Base-by-base conservation (phyloP, 1,140 invertebrate genomes). In the Drosophila baimaii region DNA sequence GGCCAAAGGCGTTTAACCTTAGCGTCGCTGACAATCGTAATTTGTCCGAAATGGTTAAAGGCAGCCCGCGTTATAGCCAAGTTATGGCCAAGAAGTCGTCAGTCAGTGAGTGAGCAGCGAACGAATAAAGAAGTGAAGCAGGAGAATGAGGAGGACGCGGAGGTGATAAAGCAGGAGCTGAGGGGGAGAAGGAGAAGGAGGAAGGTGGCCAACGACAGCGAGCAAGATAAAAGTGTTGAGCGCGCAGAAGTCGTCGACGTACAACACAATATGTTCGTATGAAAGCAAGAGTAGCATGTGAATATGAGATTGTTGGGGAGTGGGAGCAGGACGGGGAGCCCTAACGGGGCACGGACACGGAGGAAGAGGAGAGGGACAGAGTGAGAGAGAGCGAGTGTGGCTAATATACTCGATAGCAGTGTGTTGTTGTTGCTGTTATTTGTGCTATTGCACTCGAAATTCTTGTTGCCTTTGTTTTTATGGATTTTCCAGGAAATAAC, bases 401-500 rank as follows among this genome's bases (percentile, higher is more conserved):
- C 76, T 86, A 86, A 86, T 86, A 88, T 79, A 83, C 79, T 77
- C 83, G 76, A 56, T 77, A 77, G 72, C 58, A 27, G 29, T 63
- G 70, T 68, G 73, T 69, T 76, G 73, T 69, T 76, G 59, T 51
- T 65, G 74, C 46, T 81, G 62, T 17, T 75, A 54, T 61, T 77
- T 72, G 41, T 85, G 81, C 81, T 85, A 81, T 81, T 84, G 79
- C 82, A 88, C 79, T 88, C 82, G 79, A 86, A 86, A 88, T 88
- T 88, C 86, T 81, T 88, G 80, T 82, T 86, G 69, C 79, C 81
- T 86, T 86, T 86, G 83, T 86, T 86, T 86, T 86, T 86, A 86
- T 86, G 83, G 78, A 79, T 88, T 86, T 86, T 86, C 83, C 79
- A 73, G 64, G 83, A 86, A 86, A 77, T 61, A 76, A 79, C 82